phyloP scores from a whole-genome alignment of 2,797 vertebrate genomes.

The Sebastes cheni region DNA sequence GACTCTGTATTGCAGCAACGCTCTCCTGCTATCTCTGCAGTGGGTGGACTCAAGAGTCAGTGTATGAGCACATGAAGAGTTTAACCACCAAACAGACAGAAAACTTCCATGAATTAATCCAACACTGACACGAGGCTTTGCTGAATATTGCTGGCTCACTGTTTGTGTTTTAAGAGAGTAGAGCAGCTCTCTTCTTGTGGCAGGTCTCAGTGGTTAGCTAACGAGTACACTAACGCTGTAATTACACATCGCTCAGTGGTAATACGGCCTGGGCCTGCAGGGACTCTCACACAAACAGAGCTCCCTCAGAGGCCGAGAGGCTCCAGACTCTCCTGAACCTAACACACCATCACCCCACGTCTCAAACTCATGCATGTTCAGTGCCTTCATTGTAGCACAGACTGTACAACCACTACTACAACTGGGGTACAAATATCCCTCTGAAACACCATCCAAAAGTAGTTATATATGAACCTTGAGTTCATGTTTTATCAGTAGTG shows the following conservation, averaged over 20 bases:
- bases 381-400: background rate
- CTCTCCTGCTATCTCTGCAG: background rate
- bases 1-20: background rate
- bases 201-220: constrained; percentile 16
- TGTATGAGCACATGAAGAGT: background rate
- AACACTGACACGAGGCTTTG: accelerated
- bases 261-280: constrained; percentile 4
- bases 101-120: too few species aligned
- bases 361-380: background rate
- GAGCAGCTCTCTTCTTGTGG: background rate
- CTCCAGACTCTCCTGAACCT: background rate
- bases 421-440: background rate
- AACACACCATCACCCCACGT: background rate
- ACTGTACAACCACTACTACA: background rate
- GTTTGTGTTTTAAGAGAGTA: background rate
- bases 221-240: background rate
- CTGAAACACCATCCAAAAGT: background rate
- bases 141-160: background rate
- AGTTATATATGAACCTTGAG: background rate
- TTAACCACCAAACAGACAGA: background rate
- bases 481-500: background rate
- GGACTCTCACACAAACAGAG: constrained; percentile 44
- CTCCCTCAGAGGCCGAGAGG: constrained; percentile 1
- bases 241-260: constrained; percentile 24
- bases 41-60: background rate